Conservation (phyloP, 1,140 invertebrate species). For the Nephotettix cincticeps region DNA sequence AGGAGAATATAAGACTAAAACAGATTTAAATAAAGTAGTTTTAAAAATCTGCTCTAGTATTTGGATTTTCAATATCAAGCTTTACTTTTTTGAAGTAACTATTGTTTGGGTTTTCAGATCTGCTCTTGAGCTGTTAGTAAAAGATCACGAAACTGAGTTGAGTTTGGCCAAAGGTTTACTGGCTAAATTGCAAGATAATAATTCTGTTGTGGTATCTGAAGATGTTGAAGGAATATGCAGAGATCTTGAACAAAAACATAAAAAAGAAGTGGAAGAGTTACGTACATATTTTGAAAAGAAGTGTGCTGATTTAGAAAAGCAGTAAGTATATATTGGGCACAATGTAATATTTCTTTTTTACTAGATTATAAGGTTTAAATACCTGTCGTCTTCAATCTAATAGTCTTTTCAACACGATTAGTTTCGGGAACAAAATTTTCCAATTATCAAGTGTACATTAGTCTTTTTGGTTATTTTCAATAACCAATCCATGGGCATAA, state of each 20-base stretch:
- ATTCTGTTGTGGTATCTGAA: constrained; percentile 46
- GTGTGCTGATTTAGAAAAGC: constrained; percentile 71
- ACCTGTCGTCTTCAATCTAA: no score
- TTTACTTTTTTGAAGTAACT: no score
- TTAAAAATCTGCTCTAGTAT: constrained; percentile 7
- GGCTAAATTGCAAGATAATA: constrained; percentile 20
- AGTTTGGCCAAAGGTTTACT: constrained; percentile 22
- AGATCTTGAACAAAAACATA: constrained; percentile 61
- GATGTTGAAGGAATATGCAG: constrained; percentile 52
- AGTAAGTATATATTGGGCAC: constrained; percentile 55
- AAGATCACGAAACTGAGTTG: constrained; percentile 33
- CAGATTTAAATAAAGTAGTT: constrained; percentile 10
- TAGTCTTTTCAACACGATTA: no score
- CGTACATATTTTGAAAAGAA: constrained; percentile 76
- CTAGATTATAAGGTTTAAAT: no score
- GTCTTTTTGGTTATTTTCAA: no score
- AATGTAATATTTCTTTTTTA: no score
- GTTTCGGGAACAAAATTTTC: no score
- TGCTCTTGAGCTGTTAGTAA: constrained; percentile 32
- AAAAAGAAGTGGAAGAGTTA: constrained; percentile 72
- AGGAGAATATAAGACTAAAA: background rate
- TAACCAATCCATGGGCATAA: no score
- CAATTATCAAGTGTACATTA: no score
- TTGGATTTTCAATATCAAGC: no score
- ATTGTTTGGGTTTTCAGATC: constrained; percentile 21